Base-by-base conservation (phyloP, 1,140 invertebrate genomes). In the Radopholus similis region DNA sequence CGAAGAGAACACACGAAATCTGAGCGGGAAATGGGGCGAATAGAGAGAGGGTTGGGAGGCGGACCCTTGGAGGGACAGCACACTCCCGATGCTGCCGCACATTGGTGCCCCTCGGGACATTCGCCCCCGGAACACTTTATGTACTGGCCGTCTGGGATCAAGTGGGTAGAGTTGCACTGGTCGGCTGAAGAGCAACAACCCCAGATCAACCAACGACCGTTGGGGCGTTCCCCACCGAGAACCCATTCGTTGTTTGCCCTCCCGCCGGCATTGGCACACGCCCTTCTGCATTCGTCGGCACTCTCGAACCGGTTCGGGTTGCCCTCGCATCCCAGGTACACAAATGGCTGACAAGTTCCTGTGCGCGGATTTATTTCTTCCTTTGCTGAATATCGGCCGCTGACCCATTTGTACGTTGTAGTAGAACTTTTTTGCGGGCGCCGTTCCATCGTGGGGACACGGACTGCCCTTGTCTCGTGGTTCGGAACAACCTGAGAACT, bases 141-240 rank as follows among this genome's bases (percentile, higher is more conserved):
- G 38, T 77, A 77, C n/a, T 77, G 65, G 26, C 73, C 73, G 51
- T 75, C 44, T 34, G 73, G 73, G 37, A 75, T 74, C 8, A 75
- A 42, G 51, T 74, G 60, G 15, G 59, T 71, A 15, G 63, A 68
- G 21, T 60, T 64, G 34, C 73, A 75, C 38, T 68, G 63, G 30
- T 75, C 72, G 4, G 73, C 73, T 78, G 51, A 68, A 60, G 9
- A 64, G 38, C 1, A 62, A n/a, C 9, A n/a, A 59, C 30, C 37
- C 11, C 21, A 47, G 44, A 49, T 18, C 21, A 21, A 3, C n/a
- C 42, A 47, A 47, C 23, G n/a, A 4, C 23, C n/a, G n/a, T 47
- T 47, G n/a, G 4, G 23, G 23, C 2, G 15, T 66, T 4, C 32
- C 18, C 35, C 28, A 35, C 40, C 40, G n/a, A 58, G 40, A 42